phyloP scores from a whole-genome alignment of 2,113 vertebrate species.

The Alethe castanea region DNA sequence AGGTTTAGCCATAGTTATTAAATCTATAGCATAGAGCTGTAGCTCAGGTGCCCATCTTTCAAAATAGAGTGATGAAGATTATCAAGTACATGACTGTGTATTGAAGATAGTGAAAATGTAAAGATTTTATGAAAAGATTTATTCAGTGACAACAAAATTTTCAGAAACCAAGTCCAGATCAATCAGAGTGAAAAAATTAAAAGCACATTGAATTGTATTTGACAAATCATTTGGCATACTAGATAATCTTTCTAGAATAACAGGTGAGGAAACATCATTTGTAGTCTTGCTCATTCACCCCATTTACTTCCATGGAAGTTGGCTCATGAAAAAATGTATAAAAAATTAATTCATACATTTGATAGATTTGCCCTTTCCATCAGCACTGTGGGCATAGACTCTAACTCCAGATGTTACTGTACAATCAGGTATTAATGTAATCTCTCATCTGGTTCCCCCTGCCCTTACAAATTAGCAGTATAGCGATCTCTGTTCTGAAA shows the following conservation, averaged over 20 bases:
- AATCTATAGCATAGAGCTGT: background rate
- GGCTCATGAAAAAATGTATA: background rate
- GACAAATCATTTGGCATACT: background rate
- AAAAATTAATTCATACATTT: background rate
- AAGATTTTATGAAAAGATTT: conserved; percentile 8
- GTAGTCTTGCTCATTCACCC: background rate
- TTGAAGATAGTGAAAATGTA: background rate
- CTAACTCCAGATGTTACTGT: background rate
- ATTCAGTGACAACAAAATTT: background rate
- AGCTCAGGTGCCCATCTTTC: background rate
- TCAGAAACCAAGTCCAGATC: background rate
- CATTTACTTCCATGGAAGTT: background rate
- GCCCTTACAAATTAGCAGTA: conserved; percentile 81
- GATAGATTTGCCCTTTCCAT: background rate
- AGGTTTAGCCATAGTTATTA: background rate
- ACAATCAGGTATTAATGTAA: background rate
- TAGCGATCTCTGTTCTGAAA: conserved; percentile 89
- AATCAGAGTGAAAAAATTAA: background rate
- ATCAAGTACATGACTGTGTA: background rate
- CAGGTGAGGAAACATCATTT: background rate
- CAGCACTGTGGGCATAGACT: background rate
- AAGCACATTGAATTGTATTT: background rate
- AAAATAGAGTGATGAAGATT: background rate
- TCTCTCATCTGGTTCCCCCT: rapidly evolving
- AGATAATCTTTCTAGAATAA: background rate